Evolutionary conservation across 2,113 vertebrate genomes (phyloP), one percentile per base, ranked within the genome.

Genomic region (Labrus mixtus): DNA sequence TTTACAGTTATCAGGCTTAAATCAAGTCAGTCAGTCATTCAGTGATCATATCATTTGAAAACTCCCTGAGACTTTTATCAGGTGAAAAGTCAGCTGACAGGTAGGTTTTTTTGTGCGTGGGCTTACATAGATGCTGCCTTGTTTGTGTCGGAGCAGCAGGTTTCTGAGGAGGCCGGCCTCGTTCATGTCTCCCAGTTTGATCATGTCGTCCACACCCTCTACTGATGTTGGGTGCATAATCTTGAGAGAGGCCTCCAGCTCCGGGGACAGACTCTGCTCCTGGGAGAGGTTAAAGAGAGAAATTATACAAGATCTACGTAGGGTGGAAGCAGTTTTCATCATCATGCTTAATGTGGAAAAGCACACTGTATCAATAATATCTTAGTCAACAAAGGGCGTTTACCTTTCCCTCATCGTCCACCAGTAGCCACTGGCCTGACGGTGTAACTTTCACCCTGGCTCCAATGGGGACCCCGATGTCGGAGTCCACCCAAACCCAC

Each of bases 391-490:
- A 8, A 19, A 17, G 46, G 15, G 29, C 58, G 8, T 56, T 87
- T 87, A 99, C 98, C 94, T 98, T 97, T 81, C 96, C 96, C 33
- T 97, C 97, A 41, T 99, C 97, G 59, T 98, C 96, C 73, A 96
- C 89, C 69, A 99, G 81, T 71, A 95, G 84, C 22, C 93, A 81
- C 22, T 91, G 94, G 85, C 95, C 95, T 1, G 92, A 89, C 2
- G 94, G 87, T 2, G 94, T 93, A 13, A 94, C 91, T 86, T 95
- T 97, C 67, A 99, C 90, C 75, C 92, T 80, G 19, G 96, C 97
- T 46, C 97, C 97, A 0, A 98, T 96, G 55, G 95, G 94, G 17
- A 98, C 94, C 11, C 88, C 90, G 25, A 78, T 78, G 20, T 75
- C 66, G 3, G 91, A 83, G 51, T 97, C 92, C 87, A 98, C 83